A percentile compares a stretch with the other conserved stretches of the same genome.
Conservation (phyloP, 2,797 vertebrate species). For the Natrix natrix region DNA sequence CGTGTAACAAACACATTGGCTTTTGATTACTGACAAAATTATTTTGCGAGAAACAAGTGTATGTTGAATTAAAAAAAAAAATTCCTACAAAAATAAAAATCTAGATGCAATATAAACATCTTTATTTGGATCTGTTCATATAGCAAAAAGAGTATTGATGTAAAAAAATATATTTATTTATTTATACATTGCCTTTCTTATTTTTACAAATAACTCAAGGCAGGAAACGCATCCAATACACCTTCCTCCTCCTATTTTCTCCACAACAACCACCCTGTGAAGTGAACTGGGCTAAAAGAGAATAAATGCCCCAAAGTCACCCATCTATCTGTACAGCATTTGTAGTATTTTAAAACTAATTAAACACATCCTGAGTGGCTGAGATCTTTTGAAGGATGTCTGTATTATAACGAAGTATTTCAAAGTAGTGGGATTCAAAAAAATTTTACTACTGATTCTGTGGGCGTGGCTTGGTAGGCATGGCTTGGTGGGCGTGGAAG, state of each 20-base stretch:
- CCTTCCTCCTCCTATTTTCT: background rate
- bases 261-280: background rate
- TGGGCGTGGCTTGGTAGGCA: too few species aligned
- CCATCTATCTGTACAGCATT: background rate
- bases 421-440: background rate
- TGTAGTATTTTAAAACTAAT: background rate
- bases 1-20: background rate
- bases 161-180: background rate
- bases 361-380: background rate
- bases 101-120: background rate
- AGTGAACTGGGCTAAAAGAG: background rate
- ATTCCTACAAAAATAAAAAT: conserved; percentile 21
- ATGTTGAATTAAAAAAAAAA: conserved; percentile 37
- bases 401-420: background rate
- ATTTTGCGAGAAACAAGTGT: conserved; percentile 39
- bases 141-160: background rate
- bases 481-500: too few species aligned
- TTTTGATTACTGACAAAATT: background rate
- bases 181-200: background rate
- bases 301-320: background rate
- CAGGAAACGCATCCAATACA: background rate
- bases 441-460: too few species aligned
- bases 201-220: background rate
- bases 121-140: background rate
- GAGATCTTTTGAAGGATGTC: background rate